Percentiles rank a stretch among this genome's conserved stretches.
phyloP scores from a whole-genome alignment of 1,140 invertebrate genomes.

The Neodiprion fabricii region DNA sequence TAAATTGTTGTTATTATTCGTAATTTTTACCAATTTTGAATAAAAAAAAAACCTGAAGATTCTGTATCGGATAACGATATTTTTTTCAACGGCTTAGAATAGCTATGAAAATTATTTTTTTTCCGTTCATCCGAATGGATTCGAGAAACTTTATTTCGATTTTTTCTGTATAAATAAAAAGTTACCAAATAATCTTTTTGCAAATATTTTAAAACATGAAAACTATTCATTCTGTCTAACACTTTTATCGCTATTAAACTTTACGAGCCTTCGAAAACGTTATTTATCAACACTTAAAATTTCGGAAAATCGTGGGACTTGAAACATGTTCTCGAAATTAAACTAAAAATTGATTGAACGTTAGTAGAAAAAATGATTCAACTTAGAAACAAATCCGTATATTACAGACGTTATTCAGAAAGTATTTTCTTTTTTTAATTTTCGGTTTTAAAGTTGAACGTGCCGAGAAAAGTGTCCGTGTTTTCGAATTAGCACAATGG shows the following conservation, averaged over 20 bases:
- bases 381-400: no score
- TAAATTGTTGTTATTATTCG: slow-evolving; percentile 21
- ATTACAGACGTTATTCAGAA: no score
- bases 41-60: not conserved
- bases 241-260: not conserved
- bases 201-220: slow-evolving; percentile 13
- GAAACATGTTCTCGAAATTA: no score
- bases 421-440: no score
- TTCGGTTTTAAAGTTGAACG: no score
- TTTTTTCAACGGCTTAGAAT: not conserved
- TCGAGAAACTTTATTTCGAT: not conserved
- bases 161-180: not conserved
- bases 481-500: no score
- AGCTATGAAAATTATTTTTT: slow-evolving; percentile 3
- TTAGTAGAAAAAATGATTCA: no score
- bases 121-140: not conserved
- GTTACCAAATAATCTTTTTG: slow-evolving; percentile 18
- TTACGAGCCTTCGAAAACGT: no score
- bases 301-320: no score
- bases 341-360: no score
- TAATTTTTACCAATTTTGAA: not conserved
- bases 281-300: no score
- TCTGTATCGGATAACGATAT: not conserved
- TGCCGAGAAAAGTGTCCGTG: no score
- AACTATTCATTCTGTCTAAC: slow-evolving; percentile 18